Evolutionary conservation across 2,888 invertebrate species (phyloP).

Genomic region (Helobdella robusta): DNA sequence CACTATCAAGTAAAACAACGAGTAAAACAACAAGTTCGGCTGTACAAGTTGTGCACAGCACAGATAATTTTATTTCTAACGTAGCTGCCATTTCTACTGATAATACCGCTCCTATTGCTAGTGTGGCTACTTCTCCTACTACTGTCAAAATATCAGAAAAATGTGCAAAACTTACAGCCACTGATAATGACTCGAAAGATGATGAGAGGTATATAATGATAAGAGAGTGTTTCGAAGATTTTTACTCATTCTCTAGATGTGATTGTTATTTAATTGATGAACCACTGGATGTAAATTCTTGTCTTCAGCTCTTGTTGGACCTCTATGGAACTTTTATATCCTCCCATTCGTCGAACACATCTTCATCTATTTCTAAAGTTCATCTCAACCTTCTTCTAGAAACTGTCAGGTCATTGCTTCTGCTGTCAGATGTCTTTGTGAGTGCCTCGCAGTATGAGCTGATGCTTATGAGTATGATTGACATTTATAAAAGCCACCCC

Average conservation of each 20-base stretch:
- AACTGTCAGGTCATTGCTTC: constrained; percentile 51
- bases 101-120: not conserved
- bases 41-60: too few relatives aligned
- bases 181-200: too few relatives aligned
- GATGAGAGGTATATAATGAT: too few relatives aligned
- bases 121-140: too few relatives aligned
- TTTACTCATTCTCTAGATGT: too few relatives aligned
- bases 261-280: too few relatives aligned
- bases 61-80: too few relatives aligned
- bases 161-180: too few relatives aligned
- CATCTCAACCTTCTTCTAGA: constrained; percentile 44
- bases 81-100: not conserved
- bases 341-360: constrained; percentile 22
- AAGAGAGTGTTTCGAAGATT: too few relatives aligned
- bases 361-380: constrained; percentile 5
- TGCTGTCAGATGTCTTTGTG: constrained; percentile 60
- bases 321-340: constrained; percentile 70
- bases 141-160: too few relatives aligned
- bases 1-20: too few relatives aligned
- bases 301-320: constrained; percentile 80
- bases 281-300: constrained; percentile 84
- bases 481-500: constrained; percentile 59
- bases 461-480: constrained; percentile 65
- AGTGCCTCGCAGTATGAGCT: constrained; percentile 68
- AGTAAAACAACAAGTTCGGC: too few relatives aligned